Base-by-base conservation (phyloP, 2,113 vertebrate species). In the Uria lomvia region DNA sequence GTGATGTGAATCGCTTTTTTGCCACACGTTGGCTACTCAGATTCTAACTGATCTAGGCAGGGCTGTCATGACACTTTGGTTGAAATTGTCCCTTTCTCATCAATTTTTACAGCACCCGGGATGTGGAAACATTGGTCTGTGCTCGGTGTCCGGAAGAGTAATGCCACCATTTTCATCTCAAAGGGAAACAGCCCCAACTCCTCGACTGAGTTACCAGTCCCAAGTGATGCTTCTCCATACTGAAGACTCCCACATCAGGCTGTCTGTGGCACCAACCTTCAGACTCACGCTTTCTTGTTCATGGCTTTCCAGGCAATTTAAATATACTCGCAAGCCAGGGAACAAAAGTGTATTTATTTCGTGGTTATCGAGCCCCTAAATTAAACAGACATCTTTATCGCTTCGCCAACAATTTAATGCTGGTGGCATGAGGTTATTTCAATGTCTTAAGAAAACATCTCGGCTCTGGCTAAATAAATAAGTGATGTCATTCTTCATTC, bases 401-500 rank as follows among this genome's bases (percentile, higher is more conserved):
- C 86, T 91, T 94, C 66, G 38, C 96, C 96, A 98, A 84, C 94
- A 95, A 96, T 96, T 95, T 94, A 97, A 94, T 87, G 91, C 76
- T 94, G 92, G 96, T 30, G 97, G 97, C 95, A 90, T 53, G 82
- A 83, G 92, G 97, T 97, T 98, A 98, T 97, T 98, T 97, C 95
- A 78, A 96, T 83, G 95, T 68, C 91, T 96, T 94, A 97, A 95
- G 97, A 97, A 98, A 98, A 98, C 93, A 98, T 81, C 90, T 95
- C 91, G 65, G 62, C 84, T 95, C 94, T 89, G 86, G 95, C 97
- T 97, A 98, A 97, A 98, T 94, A 98, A 98, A 96, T 97, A 98
- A 96, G 78, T 98, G 97, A 98, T 97, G 96, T 98, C 97, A 98
- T 90, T 91, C 93, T 97, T 98, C 96, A 97, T 96, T 98, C 95